Base-by-base conservation (phyloP, 1,140 invertebrate species). In the Mycetomoellerius zeteki region DNA sequence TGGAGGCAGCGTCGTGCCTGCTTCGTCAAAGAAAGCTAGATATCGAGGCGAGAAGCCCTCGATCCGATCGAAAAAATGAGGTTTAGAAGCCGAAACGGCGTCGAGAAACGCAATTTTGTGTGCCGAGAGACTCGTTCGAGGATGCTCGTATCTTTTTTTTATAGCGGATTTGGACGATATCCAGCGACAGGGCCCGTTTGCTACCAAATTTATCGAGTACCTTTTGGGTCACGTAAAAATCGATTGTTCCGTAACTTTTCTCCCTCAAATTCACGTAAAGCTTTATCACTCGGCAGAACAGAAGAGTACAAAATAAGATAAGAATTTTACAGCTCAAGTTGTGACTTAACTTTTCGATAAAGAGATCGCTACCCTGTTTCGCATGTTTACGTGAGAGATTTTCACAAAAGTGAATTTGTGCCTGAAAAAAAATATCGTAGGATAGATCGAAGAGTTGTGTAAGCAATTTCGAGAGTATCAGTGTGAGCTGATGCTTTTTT, bases 401-500 rank as follows among this genome's bases (percentile, higher is more conserved):
- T 73, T 47, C 24, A 5, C 37, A 10, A 56, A 58, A 72, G 24
- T 81, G 30, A 69, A 33, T 58, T 7, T 6, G 37, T 10, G 67
- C 16, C 21, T 37, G 12, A 6, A 33, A 62, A 14, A 69, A 50
- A 50, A 50, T 47, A 60, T 58, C 14, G 30, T 8, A 47, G 19
- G 19, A 52, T 8, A 27, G 14, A 73, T 75, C n/a, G 37, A 73
- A 8, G 54, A 43, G 16, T n/a, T 82, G 52, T 30, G 54, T 33
- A 84, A 82, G 27, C 69, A 84, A 33, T 37, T 84, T 75, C 12
- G 80, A 84, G n/a, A 27, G 5, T 19, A 43, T 82, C 50, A 52
- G 16, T 10, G 52, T n/a, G 8, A 47, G 67, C 27, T 84, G 69
- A 75, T 84, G 54, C 69, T 84, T 84, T 75, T 50, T 75, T 62